Percentiles rank a stretch among this genome's conserved stretches.
Evolutionary conservation across 2,888 invertebrate genomes (phyloP).

Genomic region (Platerodrilus igneus): DNA sequence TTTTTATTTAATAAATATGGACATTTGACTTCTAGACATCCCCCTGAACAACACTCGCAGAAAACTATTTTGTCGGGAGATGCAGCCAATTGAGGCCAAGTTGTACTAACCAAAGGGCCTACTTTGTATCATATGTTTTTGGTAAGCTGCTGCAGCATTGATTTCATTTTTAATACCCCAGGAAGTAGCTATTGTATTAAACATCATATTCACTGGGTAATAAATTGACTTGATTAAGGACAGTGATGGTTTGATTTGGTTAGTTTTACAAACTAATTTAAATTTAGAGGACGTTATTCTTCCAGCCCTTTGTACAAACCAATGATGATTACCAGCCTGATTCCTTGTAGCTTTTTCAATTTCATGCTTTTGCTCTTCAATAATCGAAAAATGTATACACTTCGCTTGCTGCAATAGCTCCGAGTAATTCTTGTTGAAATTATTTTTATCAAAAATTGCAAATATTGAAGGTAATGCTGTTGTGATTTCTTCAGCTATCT

Average conservation of each 20-base stretch:
- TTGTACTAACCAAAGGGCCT: not conserved
- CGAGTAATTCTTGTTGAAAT: constrained; percentile 1
- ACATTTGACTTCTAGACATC: constrained; percentile 5
- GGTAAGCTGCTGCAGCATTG: constrained; percentile 9
- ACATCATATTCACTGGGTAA: constrained; percentile 10
- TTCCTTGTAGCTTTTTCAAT: constrained; percentile 4
- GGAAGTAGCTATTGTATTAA: constrained; percentile 10
- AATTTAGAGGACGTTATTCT: constrained; percentile 19
- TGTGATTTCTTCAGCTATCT: constrained; percentile 9
- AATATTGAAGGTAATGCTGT: constrained; percentile 5
- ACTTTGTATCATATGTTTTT: too few species aligned
- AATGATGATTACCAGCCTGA: constrained; percentile 4
- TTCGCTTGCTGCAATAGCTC: constrained; percentile 7
- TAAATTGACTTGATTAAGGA: constrained; percentile 15
- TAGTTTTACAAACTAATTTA: constrained; percentile 11
- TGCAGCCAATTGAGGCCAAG: constrained; percentile 6
- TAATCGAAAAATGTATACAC: constrained; percentile 1
- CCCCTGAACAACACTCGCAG: constrained; percentile 5
- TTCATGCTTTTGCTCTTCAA: not conserved
- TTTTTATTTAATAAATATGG: not conserved
- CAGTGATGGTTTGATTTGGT: constrained; percentile 11
- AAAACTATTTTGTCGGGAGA: constrained; percentile 6
- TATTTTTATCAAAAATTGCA: constrained; percentile 4
- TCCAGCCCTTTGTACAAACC: constrained; percentile 15
- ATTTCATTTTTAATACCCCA: constrained; percentile 16